Evolutionary conservation across 2,888 invertebrate genomes (phyloP), one percentile per base, ranked within the genome.

Genomic region (Dichetophora obliterata): DNA sequence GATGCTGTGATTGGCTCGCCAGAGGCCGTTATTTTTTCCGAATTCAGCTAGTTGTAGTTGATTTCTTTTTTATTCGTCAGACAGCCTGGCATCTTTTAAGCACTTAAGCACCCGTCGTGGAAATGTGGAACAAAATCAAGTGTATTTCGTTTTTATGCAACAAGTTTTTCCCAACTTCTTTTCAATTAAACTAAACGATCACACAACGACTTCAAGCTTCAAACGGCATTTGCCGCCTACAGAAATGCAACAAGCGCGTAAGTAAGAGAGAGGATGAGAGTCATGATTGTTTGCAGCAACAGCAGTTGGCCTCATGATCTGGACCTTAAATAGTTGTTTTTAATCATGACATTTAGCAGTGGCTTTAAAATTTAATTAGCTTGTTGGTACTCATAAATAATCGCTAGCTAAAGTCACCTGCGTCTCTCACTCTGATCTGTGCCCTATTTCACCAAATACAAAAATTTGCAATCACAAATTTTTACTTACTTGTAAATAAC

Each of bases 131-230:
- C 66, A n/a, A 43, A 43, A 66, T 65, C 34, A 19, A 19, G 37
- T 65, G 65, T 34, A 34, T 19, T 65, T 65, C 43, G 31, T 65
- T 19, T 14, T 8, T 65, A 34, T 14, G 9, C 5, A 9, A 14
- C 37, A 43, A 19, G 22, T 37, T 63, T 34, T 31, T 27, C 34
- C 5, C n/a, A 16, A 37, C 37, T 65, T 37, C 19, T 68, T 68
- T 68, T 68, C 68, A 68, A 68, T 68, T 68, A 68, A 19, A 9
- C 68, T 50, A 68, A 48, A 50, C 50, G 68, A 68, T 34, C 65
- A 65, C 19, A 19, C 34, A 34, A 65, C 34, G 66, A 66, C 43
- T 43, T 34, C 3, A 37, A 43, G 43, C 34, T 19, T 65, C 37
- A 31, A 31, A 31, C 14, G 19, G 5, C 24, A 11, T 31, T 34